phyloP scores from a whole-genome alignment of 37 sponge, comb jelly and placozoan genomes.

The Chondrilla cf. caribensis region DNA sequence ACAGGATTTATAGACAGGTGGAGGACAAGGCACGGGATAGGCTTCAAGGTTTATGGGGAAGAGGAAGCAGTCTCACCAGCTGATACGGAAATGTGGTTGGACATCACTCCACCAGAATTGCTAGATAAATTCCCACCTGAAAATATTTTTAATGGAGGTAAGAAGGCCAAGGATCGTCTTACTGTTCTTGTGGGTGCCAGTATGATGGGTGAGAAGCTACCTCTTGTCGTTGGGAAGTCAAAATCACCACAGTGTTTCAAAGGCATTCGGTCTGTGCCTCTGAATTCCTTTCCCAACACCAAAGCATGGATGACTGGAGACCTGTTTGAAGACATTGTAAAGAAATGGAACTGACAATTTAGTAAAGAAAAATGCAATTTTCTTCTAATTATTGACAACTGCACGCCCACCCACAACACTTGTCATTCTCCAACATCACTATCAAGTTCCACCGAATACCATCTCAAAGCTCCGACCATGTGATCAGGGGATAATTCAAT shows the following conservation, averaged over 20 bases:
- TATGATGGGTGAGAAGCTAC: constrained; percentile 15
- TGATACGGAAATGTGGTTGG: neutral
- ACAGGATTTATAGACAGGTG: constrained; percentile 21
- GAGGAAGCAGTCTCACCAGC: neutral
- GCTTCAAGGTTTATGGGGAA: neutral
- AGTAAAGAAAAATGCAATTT: neutral
- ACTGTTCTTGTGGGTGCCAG: constrained; percentile 29
- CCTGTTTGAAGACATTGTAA: neutral
- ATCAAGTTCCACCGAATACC: constrained; percentile 33
- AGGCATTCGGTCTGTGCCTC: neutral
- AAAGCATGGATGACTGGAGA: constrained; percentile 39
- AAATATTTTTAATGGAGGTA: constrained; percentile 15
- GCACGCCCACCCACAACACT: constrained; percentile 14
- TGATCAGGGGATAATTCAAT: constrained; percentile 32
- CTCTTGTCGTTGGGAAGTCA: constrained; percentile 27
- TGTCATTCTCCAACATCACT: neutral
- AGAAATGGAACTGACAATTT: neutral
- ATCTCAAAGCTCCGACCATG: constrained; percentile 26
- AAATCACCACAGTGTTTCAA: constrained; percentile 19
- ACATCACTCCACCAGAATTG: constrained; percentile 6
- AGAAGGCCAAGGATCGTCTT: constrained; percentile 14
- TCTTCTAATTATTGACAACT: constrained; percentile 36
- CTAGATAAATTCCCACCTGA: neutral
- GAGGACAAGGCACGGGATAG: constrained; percentile 1
- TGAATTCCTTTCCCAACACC: constrained; percentile 16